Conservation (phyloP, 2,888 invertebrate species). For the Ashinkailepas kermadecensis region DNA sequence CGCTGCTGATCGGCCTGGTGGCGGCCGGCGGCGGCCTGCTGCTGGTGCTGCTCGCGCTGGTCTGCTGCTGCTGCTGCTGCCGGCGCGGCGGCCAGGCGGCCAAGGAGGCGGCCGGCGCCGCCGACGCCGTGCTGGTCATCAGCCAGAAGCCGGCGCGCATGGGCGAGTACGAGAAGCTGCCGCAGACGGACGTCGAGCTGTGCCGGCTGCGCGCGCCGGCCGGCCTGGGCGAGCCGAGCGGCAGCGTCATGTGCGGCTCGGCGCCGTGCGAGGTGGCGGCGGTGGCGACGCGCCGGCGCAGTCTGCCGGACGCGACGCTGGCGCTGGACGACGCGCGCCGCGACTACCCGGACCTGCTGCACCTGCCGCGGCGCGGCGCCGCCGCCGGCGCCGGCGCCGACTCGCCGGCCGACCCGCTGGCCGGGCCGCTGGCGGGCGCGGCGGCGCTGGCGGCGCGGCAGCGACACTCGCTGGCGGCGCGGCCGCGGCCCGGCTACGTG, state of each 20-base stretch:
- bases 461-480: constrained; percentile 23
- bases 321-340: constrained; percentile 41
- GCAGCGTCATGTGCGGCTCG: constrained; percentile 48
- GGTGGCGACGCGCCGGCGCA: constrained; percentile 4
- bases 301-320: neutral
- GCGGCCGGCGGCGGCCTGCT: constrained; percentile 27
- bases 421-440: constrained; percentile 26
- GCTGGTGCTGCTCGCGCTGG: constrained; percentile 46
- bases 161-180: constrained; percentile 35
- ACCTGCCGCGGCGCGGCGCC: constrained; percentile 34
- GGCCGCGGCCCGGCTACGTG: constrained; percentile 36
- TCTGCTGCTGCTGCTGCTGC: constrained; percentile 52
- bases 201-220: constrained; percentile 25
- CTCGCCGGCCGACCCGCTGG: constrained; percentile 22
- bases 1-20: constrained; percentile 29
- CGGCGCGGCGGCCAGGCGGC: constrained; percentile 43
- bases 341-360: constrained; percentile 46
- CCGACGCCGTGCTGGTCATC: constrained; percentile 70
- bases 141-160: constrained; percentile 35
- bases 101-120: constrained; percentile 41
- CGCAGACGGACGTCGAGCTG: constrained; percentile 36
- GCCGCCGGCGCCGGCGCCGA: neutral
- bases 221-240: constrained; percentile 40
- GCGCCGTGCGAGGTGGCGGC: constrained; percentile 35
- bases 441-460: constrained; percentile 29